Percentiles rank a stretch among this genome's conserved stretches.
Conservation (phyloP, 2,888 invertebrate genomes). For the Metacarcinus magister region DNA sequence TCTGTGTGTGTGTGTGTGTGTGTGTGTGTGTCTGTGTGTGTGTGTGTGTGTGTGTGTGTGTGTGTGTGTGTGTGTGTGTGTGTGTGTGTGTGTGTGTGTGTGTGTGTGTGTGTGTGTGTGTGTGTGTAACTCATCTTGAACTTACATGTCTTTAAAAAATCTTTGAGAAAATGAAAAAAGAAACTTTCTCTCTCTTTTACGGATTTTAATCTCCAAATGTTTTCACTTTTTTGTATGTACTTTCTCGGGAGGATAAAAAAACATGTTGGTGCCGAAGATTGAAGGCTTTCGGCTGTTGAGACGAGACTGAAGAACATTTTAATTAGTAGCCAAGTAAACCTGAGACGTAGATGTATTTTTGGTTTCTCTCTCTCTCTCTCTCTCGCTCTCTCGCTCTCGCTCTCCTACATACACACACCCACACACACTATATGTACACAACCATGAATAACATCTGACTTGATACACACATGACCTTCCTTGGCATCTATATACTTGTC, state of each 20-base stretch:
- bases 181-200: background rate
- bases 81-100: slow-evolving; percentile 46
- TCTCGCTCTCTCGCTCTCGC: slow-evolving; percentile 11
- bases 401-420: background rate
- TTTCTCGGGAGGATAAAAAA: background rate
- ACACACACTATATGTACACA: too few species aligned
- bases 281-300: background rate
- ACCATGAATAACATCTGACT: too few species aligned
- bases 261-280: slow-evolving; percentile 17
- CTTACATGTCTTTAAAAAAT: background rate
- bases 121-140: background rate
- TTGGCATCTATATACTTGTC: background rate
- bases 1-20: background rate
- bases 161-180: background rate
- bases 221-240: background rate
- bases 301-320: background rate
- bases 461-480: background rate
- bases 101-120: slow-evolving; percentile 16
- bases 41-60: slow-evolving; percentile 20
- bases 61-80: slow-evolving; percentile 29
- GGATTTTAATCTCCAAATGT: background rate
- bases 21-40: background rate
- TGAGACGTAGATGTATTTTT: background rate
- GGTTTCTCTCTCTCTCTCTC: background rate
- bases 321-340: background rate